Conservation (phyloP, 2,113 vertebrate genomes). For the Solenodon paradoxus region DNA sequence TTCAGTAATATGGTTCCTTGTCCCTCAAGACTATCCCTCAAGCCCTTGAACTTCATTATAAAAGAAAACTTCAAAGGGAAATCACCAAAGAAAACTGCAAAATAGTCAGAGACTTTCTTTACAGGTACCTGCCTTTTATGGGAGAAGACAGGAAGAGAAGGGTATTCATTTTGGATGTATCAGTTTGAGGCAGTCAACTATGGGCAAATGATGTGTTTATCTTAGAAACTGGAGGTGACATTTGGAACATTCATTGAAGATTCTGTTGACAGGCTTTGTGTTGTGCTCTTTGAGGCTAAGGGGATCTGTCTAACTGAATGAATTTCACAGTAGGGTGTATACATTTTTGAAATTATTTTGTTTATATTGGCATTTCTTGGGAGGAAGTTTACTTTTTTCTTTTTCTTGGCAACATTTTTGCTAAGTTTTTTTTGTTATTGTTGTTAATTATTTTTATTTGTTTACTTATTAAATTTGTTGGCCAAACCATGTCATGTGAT, state of each 20-base stretch:
- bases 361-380: background rate
- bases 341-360: background rate
- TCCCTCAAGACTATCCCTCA: background rate
- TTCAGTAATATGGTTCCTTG: background rate
- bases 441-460: background rate
- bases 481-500: background rate
- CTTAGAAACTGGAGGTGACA: slow-evolving; percentile 16
- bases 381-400: background rate
- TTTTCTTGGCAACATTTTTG: background rate
- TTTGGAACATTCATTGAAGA: slow-evolving; percentile 21
- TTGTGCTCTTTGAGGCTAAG: background rate
- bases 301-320: background rate
- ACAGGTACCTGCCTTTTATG: background rate
- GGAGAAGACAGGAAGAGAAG: background rate
- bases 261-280: background rate
- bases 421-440: background rate
- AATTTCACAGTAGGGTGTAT: background rate
- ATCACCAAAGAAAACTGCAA: background rate
- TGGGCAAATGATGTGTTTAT: background rate
- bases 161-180: too few relatives aligned
- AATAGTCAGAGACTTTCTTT: background rate
- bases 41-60: background rate
- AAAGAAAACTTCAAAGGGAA: background rate
- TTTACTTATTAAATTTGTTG: background rate
- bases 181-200: background rate